These are phyloP conservation scores for Philereme transversata DNA, from an alignment of 2,888 invertebrate species.

Conservation along the genomic window DNA sequence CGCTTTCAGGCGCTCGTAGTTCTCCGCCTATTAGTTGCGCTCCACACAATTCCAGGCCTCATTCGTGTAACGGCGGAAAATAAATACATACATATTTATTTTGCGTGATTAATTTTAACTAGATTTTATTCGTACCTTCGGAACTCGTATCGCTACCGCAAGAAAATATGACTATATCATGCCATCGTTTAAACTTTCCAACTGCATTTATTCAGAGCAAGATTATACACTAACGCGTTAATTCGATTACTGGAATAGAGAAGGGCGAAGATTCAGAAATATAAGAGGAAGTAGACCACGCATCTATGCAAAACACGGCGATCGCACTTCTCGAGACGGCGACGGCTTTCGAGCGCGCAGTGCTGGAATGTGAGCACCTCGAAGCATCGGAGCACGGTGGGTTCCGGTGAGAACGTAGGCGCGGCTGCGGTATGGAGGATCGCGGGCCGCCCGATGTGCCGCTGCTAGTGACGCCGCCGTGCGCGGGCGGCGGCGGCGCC, in stretches of 20 bases:
- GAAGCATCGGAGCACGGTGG: conserved; percentile 76
- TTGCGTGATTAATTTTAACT: not conserved
- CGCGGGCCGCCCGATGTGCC: conserved; percentile 81
- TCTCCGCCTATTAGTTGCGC: conserved; percentile 54
- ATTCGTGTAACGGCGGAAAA: conserved; percentile 38
- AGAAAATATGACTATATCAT: conserved; percentile 57
- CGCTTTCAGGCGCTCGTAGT: conserved; percentile 62
- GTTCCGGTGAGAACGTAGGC: conserved; percentile 83
- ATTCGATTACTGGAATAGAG: conserved; percentile 56
- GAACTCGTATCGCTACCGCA: conserved; percentile 33
- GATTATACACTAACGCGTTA: conserved; percentile 45
- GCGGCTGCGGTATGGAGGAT: conserved; percentile 84
- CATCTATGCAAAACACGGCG: conserved; percentile 82
- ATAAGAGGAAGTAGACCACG: conserved; percentile 55
- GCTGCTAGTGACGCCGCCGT: conserved; percentile 74
- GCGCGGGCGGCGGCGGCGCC: conserved; percentile 63
- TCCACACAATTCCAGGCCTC: conserved; percentile 44
- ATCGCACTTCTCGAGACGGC: conserved; percentile 76
- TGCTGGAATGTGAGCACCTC: conserved; percentile 79
- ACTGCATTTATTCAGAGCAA: conserved; percentile 42
- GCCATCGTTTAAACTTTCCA: conserved; percentile 62
- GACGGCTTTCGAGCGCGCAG: conserved; percentile 74
- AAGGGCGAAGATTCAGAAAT: conserved; percentile 50
- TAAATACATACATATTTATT: conserved; percentile 20
- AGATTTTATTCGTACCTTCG: conserved; percentile 23